Conservation (phyloP, 2,888 invertebrate species). For the Melieria crassipennis region DNA sequence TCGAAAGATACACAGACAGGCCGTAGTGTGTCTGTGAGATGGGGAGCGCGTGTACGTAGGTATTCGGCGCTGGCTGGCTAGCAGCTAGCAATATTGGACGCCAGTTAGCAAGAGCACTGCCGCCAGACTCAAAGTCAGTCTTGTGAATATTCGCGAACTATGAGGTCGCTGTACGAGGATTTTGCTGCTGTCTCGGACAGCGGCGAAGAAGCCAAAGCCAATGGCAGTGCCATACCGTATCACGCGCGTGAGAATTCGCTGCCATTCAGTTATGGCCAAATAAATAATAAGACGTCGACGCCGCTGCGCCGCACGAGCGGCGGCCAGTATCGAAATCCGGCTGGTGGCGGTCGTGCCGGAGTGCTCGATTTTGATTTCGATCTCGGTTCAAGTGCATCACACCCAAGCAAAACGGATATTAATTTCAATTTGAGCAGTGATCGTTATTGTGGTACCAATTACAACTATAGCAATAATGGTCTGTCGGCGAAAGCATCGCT, state of each 20-base stretch:
- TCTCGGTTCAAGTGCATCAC: slow-evolving; percentile 41
- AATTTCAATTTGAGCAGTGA: slow-evolving; percentile 19
- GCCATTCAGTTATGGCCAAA: slow-evolving; percentile 88
- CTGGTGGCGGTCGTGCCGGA: slow-evolving; percentile 47
- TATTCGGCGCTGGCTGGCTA: slow-evolving; percentile 10
- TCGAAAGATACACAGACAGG: slow-evolving; percentile 5
- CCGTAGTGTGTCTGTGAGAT: slow-evolving; percentile 15
- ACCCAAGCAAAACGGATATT: slow-evolving; percentile 26
- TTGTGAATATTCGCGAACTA: slow-evolving; percentile 64
- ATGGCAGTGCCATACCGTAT: slow-evolving; percentile 75
- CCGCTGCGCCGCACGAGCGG: slow-evolving; percentile 44
- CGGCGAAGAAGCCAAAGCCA: slow-evolving; percentile 46
- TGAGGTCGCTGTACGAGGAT: slow-evolving; percentile 64
- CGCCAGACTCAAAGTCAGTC: slow-evolving; percentile 53
- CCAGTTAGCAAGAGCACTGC: not conserved
- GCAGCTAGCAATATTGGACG: slow-evolving; percentile 15
- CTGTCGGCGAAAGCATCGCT: slow-evolving; percentile 36
- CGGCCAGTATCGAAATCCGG: slow-evolving; percentile 32
- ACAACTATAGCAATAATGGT: slow-evolving; percentile 38
- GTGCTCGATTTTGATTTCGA: slow-evolving; percentile 54
- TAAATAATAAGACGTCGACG: slow-evolving; percentile 61
- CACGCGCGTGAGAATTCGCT: slow-evolving; percentile 90
- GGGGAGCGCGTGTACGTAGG: not conserved
- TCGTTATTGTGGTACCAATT: slow-evolving; percentile 39
- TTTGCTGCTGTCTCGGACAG: slow-evolving; percentile 50